Evolutionary conservation across 2,797 vertebrate genomes (phyloP), one percentile per base, ranked within the genome.

Genomic region (Nannoperca australis): DNA sequence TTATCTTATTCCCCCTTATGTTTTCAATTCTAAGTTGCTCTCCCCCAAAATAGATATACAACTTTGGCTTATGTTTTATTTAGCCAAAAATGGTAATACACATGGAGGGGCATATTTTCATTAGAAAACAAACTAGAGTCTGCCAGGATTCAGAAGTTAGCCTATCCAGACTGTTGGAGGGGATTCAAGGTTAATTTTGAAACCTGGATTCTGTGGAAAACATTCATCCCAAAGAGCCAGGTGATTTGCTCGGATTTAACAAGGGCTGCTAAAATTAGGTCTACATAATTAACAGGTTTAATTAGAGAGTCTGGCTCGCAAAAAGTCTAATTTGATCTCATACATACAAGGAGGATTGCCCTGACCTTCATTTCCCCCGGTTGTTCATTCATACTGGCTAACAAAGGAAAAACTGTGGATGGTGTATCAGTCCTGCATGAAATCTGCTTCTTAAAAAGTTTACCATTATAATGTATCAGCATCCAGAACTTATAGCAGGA

Each of bases 121-220:
- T 45, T 38, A 45, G 22, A 82, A 84, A 78, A 82, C 53, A 71
- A 63, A 63, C 49, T 45, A 7, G 0, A 62, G 61, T n/a, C 61
- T 76, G 70, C 58, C 70, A 87, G 65, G 73, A 60, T 67, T 68
- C 17, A 49, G 17, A 49, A 36, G 38, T 70, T 59, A 14, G 13
- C 63, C 70, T 55, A 65, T 60, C 72, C 40, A 77, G 68, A 66
- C 14, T 34, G 45, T 40, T 85, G 85, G 86, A 81, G 1, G 53
- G 8, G 47, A 60, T 85, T 88, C 78, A 85, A 73, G 32, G 66
- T 85, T 87, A 60, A 78, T 84, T 86, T 78, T 34, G 45, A 72
- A 79, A 74, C 2, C 22, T 61, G 71, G 30, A 10, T 45, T 70
- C 27, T 1, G 3, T 40, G 8, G 53, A 56, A 76, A 68, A 76